Conservation (phyloP, 2,113 vertebrate species). For the Corythoichthys haematopterus region DNA sequence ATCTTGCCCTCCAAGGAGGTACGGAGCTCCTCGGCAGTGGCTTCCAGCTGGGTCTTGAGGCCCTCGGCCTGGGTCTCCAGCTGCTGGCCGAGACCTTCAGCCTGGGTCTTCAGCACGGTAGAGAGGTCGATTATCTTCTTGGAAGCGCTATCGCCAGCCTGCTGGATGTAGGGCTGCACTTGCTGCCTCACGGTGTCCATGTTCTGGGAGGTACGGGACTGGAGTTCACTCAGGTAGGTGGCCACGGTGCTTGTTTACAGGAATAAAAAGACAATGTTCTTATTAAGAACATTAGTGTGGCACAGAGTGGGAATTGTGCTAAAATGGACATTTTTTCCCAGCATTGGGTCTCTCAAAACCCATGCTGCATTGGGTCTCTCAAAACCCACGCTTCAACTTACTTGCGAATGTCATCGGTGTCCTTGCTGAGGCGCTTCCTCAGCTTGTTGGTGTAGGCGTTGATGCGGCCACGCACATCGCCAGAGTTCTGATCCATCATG, state of each 20-base stretch:
- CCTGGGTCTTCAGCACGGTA: conserved; percentile 60
- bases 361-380: no score
- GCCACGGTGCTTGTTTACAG: conserved; percentile 50
- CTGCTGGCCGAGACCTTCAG: conserved; percentile 55
- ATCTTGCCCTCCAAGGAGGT: conserved; percentile 62
- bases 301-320: no score
- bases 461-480: conserved; percentile 60
- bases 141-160: conserved; percentile 44
- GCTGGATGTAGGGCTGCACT: conserved; percentile 62
- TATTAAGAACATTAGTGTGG: no score
- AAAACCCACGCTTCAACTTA: conserved; percentile 38
- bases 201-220: conserved; percentile 65
- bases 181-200: conserved; percentile 44
- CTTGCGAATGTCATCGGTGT: conserved; percentile 69
- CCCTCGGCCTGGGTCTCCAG: conserved; percentile 60
- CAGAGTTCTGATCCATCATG: conserved; percentile 71
- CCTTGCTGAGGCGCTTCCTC: conserved; percentile 76
- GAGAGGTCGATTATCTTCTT: conserved; percentile 62
- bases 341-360: neutral
- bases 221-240: conserved; percentile 68
- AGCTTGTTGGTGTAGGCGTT: conserved; percentile 70
- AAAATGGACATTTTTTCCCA: no score
- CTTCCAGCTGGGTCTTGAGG: conserved; percentile 65
- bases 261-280: no score
- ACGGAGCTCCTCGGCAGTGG: conserved; percentile 61